A percentile compares a stretch with the other conserved stretches of the same genome.
Conservation (phyloP, 92 coral and sea anemone genomes). For the Diadumene lineata region DNA sequence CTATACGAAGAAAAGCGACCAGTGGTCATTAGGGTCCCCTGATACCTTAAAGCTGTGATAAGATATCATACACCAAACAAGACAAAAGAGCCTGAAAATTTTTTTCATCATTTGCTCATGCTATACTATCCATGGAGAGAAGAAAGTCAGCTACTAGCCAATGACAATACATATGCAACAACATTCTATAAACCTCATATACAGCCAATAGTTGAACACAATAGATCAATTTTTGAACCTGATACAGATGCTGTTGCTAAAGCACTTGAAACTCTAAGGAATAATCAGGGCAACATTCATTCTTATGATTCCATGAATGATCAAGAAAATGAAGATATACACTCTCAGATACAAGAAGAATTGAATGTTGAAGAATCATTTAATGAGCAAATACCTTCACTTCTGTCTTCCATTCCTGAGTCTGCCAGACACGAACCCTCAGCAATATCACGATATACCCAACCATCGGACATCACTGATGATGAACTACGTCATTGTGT, state of each 20-base stretch:
- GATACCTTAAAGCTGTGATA: no score
- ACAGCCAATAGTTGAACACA: conserved; percentile 47
- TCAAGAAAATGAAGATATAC: conserved; percentile 21
- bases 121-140: conserved; percentile 59
- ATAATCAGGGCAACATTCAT: conserved; percentile 32
- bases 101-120: conserved; percentile 61
- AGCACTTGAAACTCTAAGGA: conserved; percentile 44
- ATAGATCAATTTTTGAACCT: conserved; percentile 56
- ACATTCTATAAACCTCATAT: conserved; percentile 44
- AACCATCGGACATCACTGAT: conserved; percentile 37
- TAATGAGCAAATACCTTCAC: conserved; percentile 37
- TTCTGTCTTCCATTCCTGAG: conserved; percentile 26
- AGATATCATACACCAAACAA: conserved; percentile 50
- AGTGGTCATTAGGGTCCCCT: no score
- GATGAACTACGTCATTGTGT: conserved; percentile 49
- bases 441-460: conserved; percentile 37
- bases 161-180: conserved; percentile 46
- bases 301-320: conserved; percentile 56
- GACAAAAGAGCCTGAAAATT: conserved; percentile 49
- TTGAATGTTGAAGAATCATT: conserved; percentile 38
- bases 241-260: conserved; percentile 51
- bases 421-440: neutral
- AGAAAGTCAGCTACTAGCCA: conserved; percentile 40
- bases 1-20: no score
- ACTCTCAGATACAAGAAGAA: conserved; percentile 24